Percentiles rank a stretch among this genome's conserved stretches.
These are phyloP conservation scores for Tachysurus fulvidraco DNA, from an alignment of 2,113 vertebrate species.

Conservation along the genomic window DNA sequence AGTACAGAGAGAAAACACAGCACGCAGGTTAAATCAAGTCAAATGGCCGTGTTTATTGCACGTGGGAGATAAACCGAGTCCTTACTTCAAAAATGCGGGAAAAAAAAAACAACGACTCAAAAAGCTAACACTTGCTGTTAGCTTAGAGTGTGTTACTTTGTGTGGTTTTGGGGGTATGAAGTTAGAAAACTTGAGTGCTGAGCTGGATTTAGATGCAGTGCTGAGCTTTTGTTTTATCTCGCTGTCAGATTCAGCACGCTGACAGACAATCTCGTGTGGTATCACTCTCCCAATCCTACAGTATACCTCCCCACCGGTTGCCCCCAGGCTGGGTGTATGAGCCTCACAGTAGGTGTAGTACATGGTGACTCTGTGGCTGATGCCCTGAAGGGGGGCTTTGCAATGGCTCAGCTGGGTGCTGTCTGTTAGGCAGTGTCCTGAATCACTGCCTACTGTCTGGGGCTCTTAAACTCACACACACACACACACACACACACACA, in stretches of 20 bases:
- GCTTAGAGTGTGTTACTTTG: background rate
- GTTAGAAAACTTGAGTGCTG: background rate
- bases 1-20: conserved; percentile 17
- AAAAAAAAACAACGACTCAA: too few species aligned
- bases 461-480: background rate
- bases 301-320: background rate
- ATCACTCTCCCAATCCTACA: background rate
- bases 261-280: background rate
- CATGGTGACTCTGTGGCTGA: background rate
- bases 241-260: background rate
- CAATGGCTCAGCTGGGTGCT: conserved; percentile 38
- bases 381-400: conserved; percentile 10
- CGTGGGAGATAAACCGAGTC: conserved; percentile 9
- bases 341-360: background rate
- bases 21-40: conserved; percentile 34
- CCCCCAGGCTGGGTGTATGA: conserved; percentile 9
- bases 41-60: conserved; percentile 26
- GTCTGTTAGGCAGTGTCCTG: conserved; percentile 14
- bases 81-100: background rate
- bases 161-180: background rate
- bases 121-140: background rate
- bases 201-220: background rate
- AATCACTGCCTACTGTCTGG: background rate
- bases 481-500: background rate
- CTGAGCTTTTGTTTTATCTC: background rate